A percentile compares a stretch with the other conserved stretches of the same genome.
Conservation (phyloP, 2,797 vertebrate genomes). For the Sitta carolinensis region DNA sequence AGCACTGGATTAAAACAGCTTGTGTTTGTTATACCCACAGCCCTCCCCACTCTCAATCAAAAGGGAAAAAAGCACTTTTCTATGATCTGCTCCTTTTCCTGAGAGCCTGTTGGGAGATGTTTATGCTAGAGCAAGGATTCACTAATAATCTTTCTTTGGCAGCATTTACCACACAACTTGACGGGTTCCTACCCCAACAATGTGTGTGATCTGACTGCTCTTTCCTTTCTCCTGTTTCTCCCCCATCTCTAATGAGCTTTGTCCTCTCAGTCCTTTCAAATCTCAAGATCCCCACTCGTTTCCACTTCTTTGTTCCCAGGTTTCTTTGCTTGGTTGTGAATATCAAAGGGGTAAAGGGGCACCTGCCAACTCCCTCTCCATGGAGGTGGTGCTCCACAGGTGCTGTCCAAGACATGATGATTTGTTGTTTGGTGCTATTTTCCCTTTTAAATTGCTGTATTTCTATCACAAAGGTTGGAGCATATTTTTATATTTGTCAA, state of each 20-base stretch:
- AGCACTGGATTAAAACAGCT: not conserved
- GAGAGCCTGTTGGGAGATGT: not conserved
- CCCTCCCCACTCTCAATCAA: not conserved
- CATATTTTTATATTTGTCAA: not conserved
- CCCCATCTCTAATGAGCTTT: not conserved
- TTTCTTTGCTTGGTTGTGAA: not conserved
- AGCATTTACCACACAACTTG: fast-evolving
- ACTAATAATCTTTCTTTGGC: not conserved
- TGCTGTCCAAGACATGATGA: not conserved
- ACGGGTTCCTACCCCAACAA: not conserved
- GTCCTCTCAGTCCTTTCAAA: not conserved
- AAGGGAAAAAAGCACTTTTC: not conserved
- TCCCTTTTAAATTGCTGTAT: not conserved
- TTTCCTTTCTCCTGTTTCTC: not conserved
- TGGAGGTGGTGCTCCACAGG: not conserved
- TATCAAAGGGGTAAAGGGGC: not conserved
- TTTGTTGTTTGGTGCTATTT: not conserved
- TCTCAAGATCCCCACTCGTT: not conserved
- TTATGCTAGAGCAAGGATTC: not conserved
- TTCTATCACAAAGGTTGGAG: not conserved
- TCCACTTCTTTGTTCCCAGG: not conserved
- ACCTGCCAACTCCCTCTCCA: not conserved
- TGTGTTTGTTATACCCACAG: not conserved
- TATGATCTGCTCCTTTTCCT: not conserved
- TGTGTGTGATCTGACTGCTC: not conserved